Evolutionary conservation across 2,888 invertebrate genomes (phyloP).

Genomic region (Osmoderma eremita): DNA sequence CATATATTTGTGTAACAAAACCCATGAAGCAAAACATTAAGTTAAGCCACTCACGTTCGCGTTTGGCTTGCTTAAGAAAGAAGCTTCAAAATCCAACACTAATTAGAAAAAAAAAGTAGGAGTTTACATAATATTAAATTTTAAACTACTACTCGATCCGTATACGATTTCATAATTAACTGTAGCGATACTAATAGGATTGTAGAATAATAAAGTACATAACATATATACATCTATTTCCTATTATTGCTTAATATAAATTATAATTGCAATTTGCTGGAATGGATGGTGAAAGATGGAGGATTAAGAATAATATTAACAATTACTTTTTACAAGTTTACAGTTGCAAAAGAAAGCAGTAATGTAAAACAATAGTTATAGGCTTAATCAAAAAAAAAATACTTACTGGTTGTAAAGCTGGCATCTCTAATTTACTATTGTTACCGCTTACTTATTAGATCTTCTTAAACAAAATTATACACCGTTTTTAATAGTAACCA

Average conservation of each 20-base stretch:
- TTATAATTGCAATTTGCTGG: slow-evolving; percentile 5
- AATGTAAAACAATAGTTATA: not conserved
- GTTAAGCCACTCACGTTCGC: slow-evolving; percentile 17
- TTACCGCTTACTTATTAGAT: slow-evolving; percentile 1
- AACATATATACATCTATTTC: slow-evolving; percentile 13
- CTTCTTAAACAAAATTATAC: slow-evolving; percentile 10
- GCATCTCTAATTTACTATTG: slow-evolving; percentile 21
- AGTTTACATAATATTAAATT: slow-evolving; percentile 42
- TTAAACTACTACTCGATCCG: slow-evolving; percentile 38
- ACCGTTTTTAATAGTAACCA: slow-evolving; percentile 5
- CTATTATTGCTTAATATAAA: slow-evolving; percentile 42
- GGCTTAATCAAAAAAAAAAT: not conserved
- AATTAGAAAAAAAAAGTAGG: slow-evolving; percentile 35
- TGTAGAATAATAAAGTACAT: slow-evolving; percentile 18
- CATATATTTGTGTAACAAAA: slow-evolving; percentile 19
- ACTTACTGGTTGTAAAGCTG: slow-evolving; percentile 25
- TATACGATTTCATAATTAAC: slow-evolving; percentile 41
- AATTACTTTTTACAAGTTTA: not conserved
- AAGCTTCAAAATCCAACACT: slow-evolving; percentile 35
- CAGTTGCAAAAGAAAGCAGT: not conserved
- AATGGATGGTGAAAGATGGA: slow-evolving; percentile 1
- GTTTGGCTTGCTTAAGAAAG: slow-evolving; percentile 30
- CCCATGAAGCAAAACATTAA: slow-evolving; percentile 22
- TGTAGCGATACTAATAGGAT: slow-evolving; percentile 46
- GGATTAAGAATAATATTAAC: not conserved